These are phyloP conservation scores for Acipenser transmontanus DNA, from an alignment of 2,797 vertebrate species.

Conservation along the genomic window DNA sequence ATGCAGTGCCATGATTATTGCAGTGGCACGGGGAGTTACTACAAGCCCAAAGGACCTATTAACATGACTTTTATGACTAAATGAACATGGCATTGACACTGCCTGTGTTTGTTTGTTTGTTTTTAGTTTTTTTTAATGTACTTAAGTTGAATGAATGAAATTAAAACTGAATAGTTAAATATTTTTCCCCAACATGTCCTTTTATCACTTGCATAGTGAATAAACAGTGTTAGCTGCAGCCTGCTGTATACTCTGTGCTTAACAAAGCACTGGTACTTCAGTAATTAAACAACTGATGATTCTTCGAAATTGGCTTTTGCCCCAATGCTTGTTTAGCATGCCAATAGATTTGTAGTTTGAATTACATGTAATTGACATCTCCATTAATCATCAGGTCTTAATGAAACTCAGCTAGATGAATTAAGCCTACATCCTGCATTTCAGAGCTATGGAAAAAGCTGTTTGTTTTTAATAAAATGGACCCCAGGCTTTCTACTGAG, in stretches of 20 bases:
- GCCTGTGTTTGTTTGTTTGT: too few relatives aligned
- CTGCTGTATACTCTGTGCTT: not conserved
- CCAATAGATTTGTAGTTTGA: slow-evolving; percentile 1
- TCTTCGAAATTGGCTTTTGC: slow-evolving; percentile 1
- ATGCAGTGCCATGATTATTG: too few relatives aligned
- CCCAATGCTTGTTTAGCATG: not conserved
- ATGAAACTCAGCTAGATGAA: slow-evolving; percentile 2
- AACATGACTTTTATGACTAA: too few relatives aligned
- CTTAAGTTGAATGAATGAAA: not conserved
- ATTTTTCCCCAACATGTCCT: not conserved
- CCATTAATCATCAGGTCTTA: slow-evolving; percentile 1
- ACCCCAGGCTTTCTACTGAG: too few relatives aligned
- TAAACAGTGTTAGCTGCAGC: not conserved
- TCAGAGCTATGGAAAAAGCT: not conserved
- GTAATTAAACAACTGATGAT: not conserved
- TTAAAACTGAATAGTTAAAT: not conserved
- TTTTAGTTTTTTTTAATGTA: not conserved
- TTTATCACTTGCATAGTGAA: not conserved
- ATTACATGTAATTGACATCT: not conserved
- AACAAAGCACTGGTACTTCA: not conserved
- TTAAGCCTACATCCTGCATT: slow-evolving; percentile 1
- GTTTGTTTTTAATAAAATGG: too few relatives aligned
- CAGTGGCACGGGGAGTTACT: too few relatives aligned
- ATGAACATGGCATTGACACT: too few relatives aligned
- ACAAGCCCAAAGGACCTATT: too few relatives aligned